Conservation (phyloP, 92 coral and sea anemone species). For the Zoanthus sansibaricus region DNA sequence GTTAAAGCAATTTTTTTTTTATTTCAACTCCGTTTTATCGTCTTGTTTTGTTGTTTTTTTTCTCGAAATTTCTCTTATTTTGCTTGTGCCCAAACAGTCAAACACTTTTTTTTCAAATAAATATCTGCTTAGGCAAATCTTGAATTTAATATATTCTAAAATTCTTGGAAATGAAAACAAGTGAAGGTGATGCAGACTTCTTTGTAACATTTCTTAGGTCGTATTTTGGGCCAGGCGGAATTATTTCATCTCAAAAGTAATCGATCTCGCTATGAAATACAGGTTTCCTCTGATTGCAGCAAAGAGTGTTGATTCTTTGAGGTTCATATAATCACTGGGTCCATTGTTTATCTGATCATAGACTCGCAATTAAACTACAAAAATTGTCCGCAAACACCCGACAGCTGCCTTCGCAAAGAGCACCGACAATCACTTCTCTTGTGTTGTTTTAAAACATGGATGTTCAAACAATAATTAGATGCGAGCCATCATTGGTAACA, state of each 20-base stretch:
- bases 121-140: no score
- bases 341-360: constrained; percentile 30
- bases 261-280: constrained; percentile 14
- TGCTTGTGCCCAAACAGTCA: not conserved
- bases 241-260: constrained; percentile 28
- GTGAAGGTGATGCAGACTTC: not conserved
- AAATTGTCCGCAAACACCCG: constrained; percentile 25
- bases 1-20: no score
- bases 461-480: constrained; percentile 14
- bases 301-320: not conserved
- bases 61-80: no score
- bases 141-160: not conserved
- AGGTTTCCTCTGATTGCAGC: constrained; percentile 23
- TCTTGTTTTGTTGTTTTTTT: no score
- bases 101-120: no score
- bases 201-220: not conserved
- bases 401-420: constrained; percentile 35
- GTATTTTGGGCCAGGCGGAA: not conserved
- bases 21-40: no score
- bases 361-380: constrained; percentile 37
- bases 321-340: constrained; percentile 21
- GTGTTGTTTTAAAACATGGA: constrained; percentile 21
- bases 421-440: constrained; percentile 16
- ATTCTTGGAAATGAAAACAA: not conserved
- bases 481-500: constrained; percentile 1